phyloP scores from a whole-genome alignment of 2,113 vertebrate genomes.

The Pycnonotus jocosus region DNA sequence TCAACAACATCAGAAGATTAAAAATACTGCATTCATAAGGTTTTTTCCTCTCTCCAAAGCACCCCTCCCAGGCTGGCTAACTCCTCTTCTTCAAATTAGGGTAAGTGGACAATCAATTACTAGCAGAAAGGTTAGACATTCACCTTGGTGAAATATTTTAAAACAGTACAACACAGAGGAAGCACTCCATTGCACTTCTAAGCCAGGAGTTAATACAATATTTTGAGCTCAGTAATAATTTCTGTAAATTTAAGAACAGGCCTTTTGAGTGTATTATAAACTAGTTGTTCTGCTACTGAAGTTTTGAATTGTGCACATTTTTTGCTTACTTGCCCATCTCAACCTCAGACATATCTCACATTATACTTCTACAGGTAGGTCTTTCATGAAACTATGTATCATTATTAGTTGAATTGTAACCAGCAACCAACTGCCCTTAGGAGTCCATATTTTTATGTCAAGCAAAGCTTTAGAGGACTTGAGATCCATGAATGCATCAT shows the following conservation, averaged over 20 bases:
- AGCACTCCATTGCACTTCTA: neutral
- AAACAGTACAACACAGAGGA: neutral
- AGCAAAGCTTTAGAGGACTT: conserved; percentile 56
- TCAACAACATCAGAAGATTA: neutral
- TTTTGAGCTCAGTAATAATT: neutral
- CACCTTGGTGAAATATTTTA: neutral
- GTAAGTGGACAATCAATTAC: neutral
- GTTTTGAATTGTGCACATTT: neutral
- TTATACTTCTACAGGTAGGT: neutral
- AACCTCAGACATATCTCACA: neutral
- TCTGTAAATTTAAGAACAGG: neutral
- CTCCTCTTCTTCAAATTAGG: neutral
- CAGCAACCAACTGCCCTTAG: conserved; percentile 30
- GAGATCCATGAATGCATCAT: conserved; percentile 56
- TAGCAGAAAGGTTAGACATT: neutral
- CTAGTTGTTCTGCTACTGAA: neutral
- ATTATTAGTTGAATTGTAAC: neutral
- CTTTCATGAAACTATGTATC: neutral
- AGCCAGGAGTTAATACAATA: neutral
- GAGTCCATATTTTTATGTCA: conserved; percentile 22
- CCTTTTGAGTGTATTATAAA: neutral
- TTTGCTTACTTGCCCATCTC: neutral
- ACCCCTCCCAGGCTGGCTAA: neutral
- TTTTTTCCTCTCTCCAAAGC: neutral
- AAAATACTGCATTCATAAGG: neutral